phyloP scores from a whole-genome alignment of 2,888 invertebrate genomes.

The Fragum whitleyi region DNA sequence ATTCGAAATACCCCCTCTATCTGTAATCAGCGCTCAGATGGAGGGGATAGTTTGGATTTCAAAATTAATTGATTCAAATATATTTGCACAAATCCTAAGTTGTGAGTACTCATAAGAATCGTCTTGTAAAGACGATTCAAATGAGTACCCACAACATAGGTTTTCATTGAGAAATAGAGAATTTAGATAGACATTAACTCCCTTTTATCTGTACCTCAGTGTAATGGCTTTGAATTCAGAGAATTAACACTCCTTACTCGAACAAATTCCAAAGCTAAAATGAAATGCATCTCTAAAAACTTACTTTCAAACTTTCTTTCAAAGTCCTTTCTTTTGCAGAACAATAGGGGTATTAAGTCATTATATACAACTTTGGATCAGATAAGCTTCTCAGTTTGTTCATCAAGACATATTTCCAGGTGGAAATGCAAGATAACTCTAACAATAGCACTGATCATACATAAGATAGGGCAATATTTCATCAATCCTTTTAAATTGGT shows the following conservation, averaged over 20 bases:
- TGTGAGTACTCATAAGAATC: too few relatives aligned
- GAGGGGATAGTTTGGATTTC: too few relatives aligned
- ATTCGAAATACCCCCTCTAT: too few relatives aligned
- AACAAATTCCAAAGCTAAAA: not conserved
- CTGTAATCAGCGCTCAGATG: too few relatives aligned
- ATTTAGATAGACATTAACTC: too few relatives aligned
- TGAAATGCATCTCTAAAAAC: slow-evolving; percentile 9
- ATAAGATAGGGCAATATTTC: not conserved
- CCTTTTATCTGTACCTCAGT: too few relatives aligned
- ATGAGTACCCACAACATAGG: too few relatives aligned
- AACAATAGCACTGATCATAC: not conserved
- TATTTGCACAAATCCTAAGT: too few relatives aligned
- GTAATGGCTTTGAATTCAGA: too few relatives aligned
- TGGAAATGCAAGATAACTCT: not conserved
- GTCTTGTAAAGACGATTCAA: too few relatives aligned
- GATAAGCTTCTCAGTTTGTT: not conserved
- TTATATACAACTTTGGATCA: slow-evolving; percentile 24
- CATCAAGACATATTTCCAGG: slow-evolving; percentile 1
- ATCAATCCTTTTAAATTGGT: not conserved
- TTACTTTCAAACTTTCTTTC: slow-evolving; percentile 14
- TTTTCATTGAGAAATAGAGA: too few relatives aligned
- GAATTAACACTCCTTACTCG: slow-evolving; percentile 3
- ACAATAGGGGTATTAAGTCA: slow-evolving; percentile 26
- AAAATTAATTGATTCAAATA: too few relatives aligned
- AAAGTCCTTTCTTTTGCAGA: slow-evolving; percentile 7